Evolutionary conservation across 2,888 invertebrate species (phyloP).

Genomic region (Ephialtes manifestator): DNA sequence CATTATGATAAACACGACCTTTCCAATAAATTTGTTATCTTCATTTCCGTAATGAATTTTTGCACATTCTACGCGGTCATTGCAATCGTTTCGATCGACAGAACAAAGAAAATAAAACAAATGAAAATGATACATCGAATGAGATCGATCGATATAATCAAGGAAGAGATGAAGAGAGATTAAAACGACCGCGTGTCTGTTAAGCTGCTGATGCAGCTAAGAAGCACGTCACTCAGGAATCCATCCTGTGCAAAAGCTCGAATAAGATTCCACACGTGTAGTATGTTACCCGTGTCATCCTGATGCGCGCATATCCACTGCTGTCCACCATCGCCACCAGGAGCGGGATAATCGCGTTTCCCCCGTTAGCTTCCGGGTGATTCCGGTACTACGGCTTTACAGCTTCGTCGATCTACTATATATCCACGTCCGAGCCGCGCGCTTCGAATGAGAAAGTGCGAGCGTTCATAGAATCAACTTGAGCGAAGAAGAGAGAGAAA

Average conservation of each 20-base stretch:
- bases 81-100: not conserved
- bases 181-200: not conserved
- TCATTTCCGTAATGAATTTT: not conserved
- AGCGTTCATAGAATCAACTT: not conserved
- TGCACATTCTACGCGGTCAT: not conserved
- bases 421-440: not conserved
- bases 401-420: conserved; percentile 62
- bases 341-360: conserved; percentile 59
- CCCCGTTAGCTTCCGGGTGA: conserved; percentile 70
- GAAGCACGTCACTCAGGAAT: conserved; percentile 12
- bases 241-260: conserved; percentile 16
- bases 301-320: conserved; percentile 38
- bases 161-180: conserved; percentile 31
- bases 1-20: too few species aligned
- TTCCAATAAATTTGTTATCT: too few species aligned
- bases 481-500: not conserved
- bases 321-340: not conserved
- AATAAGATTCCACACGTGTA: conserved; percentile 58
- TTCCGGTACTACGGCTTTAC: conserved; percentile 68
- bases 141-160: conserved; percentile 26
- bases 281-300: conserved; percentile 59
- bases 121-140: not conserved
- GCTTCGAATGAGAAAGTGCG: conserved; percentile 42
- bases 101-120: not conserved
- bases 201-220: not conserved